A percentile compares a stretch with the other conserved stretches of the same genome.
Evolutionary conservation across 2,888 invertebrate species (phyloP).

Genomic region (Scotopteryx bipunctaria): DNA sequence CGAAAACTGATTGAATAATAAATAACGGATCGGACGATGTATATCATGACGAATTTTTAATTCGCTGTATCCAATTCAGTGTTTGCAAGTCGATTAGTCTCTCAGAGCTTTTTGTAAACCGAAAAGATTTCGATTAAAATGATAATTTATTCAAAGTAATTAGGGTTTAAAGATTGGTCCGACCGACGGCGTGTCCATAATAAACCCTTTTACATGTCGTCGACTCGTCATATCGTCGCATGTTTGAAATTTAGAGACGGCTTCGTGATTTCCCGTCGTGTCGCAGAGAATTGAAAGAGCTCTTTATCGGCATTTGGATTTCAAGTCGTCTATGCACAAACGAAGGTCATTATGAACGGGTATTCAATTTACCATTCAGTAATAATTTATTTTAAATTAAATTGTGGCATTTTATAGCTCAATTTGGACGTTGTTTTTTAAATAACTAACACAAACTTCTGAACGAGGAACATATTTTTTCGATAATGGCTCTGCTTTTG

Average conservation of each 20-base stretch:
- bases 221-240: not conserved
- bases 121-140: slow-evolving; percentile 49
- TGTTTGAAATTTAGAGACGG: not conserved
- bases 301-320: slow-evolving; percentile 40
- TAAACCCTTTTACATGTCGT: slow-evolving; percentile 9
- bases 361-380: slow-evolving; percentile 74
- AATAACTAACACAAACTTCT: slow-evolving; percentile 40
- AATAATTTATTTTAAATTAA: slow-evolving; percentile 69
- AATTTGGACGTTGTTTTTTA: slow-evolving; percentile 51
- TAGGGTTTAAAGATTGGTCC: slow-evolving; percentile 45
- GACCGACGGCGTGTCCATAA: slow-evolving; percentile 38
- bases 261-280: not conserved
- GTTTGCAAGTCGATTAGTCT: slow-evolving; percentile 54
- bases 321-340: slow-evolving; percentile 64
- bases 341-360: slow-evolving; percentile 70
- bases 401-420: slow-evolving; percentile 59
- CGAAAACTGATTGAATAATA: slow-evolving; percentile 29
- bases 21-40: slow-evolving; percentile 24
- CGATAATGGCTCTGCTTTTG: slow-evolving; percentile 29
- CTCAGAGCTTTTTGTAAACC: slow-evolving; percentile 44
- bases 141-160: slow-evolving; percentile 56
- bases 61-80: slow-evolving; percentile 39
- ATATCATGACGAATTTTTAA: slow-evolving; percentile 31
- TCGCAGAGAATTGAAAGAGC: not conserved
- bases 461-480: slow-evolving; percentile 33